A percentile compares a stretch with the other conserved stretches of the same genome.
These are phyloP conservation scores for Pantelozetes paolii DNA, from an alignment of 2,888 invertebrate genomes.

Conservation along the genomic window DNA sequence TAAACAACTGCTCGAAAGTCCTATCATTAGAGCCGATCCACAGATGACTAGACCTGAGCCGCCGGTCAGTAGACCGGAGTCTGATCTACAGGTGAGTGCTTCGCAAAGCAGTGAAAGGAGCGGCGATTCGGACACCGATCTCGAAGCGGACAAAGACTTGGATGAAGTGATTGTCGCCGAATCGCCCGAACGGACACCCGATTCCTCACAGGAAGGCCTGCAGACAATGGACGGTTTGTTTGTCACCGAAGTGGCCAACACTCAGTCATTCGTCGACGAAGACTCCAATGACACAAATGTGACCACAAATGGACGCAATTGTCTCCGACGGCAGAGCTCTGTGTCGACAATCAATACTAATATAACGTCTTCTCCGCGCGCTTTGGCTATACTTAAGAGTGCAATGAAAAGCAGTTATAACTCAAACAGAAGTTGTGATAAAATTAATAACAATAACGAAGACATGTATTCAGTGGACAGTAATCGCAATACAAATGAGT, in stretches of 20 bases:
- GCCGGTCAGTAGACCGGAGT: not conserved
- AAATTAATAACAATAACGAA: not conserved
- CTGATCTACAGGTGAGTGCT: not conserved
- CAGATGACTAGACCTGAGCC: too few species aligned
- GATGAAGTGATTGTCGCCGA: slow-evolving; percentile 8
- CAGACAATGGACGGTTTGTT: too few species aligned
- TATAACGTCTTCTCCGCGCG: slow-evolving; percentile 8
- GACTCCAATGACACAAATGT: not conserved
- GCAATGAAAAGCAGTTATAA: not conserved
- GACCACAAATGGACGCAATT: not conserved
- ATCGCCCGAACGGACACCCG: slow-evolving; percentile 14
- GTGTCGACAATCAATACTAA: slow-evolving; percentile 1
- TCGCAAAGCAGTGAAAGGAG: not conserved
- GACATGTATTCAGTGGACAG: not conserved
- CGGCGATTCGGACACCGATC: not conserved
- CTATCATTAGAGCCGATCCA: not conserved
- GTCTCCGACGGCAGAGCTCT: slow-evolving; percentile 15
- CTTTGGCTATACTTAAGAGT: slow-evolving; percentile 32
- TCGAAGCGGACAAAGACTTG: not conserved
- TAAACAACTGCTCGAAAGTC: slow-evolving; percentile 19
- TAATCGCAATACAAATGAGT: not conserved
- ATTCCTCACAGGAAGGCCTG: not conserved
- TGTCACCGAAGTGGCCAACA: slow-evolving; percentile 1
- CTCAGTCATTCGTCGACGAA: not conserved
- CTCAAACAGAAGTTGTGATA: too few species aligned